Base-by-base conservation (phyloP, 2,888 invertebrate species). In the Campopleginae sp. region DNA sequence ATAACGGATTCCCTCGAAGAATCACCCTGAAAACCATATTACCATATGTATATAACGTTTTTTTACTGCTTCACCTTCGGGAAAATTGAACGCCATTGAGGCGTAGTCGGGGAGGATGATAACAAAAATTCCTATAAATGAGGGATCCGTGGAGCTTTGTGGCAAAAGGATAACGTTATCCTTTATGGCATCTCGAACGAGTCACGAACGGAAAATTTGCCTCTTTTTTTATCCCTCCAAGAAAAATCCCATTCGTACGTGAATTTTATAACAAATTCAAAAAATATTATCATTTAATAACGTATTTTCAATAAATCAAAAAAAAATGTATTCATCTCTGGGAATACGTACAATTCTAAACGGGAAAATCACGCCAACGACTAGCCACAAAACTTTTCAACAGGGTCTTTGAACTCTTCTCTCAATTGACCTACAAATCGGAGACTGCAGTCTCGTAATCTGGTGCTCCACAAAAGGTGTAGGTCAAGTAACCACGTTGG, bases 51-150 rank as follows among this genome's bases (percentile, higher is more conserved):
- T 65, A 44, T 65, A 23, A 27, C 48, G n/a, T 19, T 63, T 75
- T 75, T 46, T 31, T 19, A 5, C 27, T n/a, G 27, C 27, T n/a
- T 27, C 14, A 19, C 42, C 72, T 46, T 65, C 63, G 48, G 33
- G 46, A 65, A 63, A 75, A 75, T 63, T 75, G 48, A 63, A 48
- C 63, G 48, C 46, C 63, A 23, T 48, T 33, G 19, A 61, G 17
- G 61, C 31, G 33, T 48, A 46, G 8, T 63, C 27, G 75, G 33
- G 75, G 33, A 19, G 12, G 6, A 48, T 27, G 27, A 58, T 51
- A 23, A 72, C 31, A 38, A 76, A 75, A 75, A 75, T 38, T 61
- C 76, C 65, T 65, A 7, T 48, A 61, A 75, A 38, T 72, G 19
- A 48, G 63, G 14, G 48, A 42, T 74, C 27, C n/a, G 44, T 6